These are phyloP conservation scores for Apistogramma diplotaenia DNA, from an alignment of 2,113 vertebrate species.

Conservation along the genomic window DNA sequence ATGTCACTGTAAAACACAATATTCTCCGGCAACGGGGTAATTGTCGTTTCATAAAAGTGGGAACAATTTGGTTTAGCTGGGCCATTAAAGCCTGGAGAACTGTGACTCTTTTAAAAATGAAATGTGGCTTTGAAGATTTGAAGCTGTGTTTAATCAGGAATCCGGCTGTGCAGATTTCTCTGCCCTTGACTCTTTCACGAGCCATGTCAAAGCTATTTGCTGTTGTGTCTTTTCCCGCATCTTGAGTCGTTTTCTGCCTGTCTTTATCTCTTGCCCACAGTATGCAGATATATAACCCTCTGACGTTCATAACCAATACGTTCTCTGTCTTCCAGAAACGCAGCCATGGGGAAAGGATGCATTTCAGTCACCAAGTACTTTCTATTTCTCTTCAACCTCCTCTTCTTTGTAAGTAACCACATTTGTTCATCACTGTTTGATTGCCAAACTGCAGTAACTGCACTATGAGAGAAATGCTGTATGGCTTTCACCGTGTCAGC, in stretches of 20 bases:
- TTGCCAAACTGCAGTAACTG: neutral
- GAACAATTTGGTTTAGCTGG: conserved; percentile 3
- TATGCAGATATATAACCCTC: neutral
- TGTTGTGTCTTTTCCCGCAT: conserved; percentile 4
- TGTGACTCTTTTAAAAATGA: conserved; percentile 4
- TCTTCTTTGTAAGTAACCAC: conserved; percentile 89
- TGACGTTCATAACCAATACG: neutral
- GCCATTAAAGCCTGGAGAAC: conserved; percentile 11
- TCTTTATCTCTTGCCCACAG: neutral
- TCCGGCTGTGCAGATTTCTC: conserved; percentile 25
- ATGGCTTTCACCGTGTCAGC: neutral
- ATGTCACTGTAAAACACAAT: neutral
- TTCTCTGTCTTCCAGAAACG: conserved; percentile 47
- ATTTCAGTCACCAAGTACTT: conserved; percentile 92
- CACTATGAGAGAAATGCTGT: neutral
- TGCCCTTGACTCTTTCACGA: neutral
- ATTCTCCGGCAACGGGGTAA: neutral
- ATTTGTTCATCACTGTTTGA: neutral
- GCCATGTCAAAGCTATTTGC: neutral
- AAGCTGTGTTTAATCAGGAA: conserved; percentile 22
- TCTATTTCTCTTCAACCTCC: conserved; percentile 95
- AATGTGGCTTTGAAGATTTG: conserved; percentile 32
- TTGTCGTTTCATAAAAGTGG: conserved; percentile 12
- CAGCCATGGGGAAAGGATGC: conserved; percentile 81
- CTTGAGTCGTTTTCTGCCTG: neutral